Conservation (phyloP, 2,888 invertebrate genomes). For the Apotomis capreana region DNA sequence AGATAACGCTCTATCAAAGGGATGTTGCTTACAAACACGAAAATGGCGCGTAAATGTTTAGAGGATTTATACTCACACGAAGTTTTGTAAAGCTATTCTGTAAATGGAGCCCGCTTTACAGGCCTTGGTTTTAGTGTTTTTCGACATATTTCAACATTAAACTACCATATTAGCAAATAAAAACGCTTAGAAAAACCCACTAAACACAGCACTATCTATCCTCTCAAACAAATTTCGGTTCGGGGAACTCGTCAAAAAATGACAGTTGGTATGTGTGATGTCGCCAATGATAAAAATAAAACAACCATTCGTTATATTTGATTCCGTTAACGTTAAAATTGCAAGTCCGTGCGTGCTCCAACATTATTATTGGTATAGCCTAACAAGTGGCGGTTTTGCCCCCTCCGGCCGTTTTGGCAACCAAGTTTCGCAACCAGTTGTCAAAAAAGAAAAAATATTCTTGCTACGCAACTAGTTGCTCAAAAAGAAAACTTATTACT, state of each 20-base stretch:
- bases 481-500: no score
- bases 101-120: conserved; percentile 77
- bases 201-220: conserved; percentile 20
- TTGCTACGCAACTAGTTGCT: no score
- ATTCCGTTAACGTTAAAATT: conserved; percentile 4
- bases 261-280: conserved; percentile 23
- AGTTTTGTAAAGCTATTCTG: conserved; percentile 82
- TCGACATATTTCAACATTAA: conserved; percentile 60
- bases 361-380: no score
- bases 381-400: no score
- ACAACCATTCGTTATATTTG: background rate
- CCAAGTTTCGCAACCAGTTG: no score
- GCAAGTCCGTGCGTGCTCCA: background rate
- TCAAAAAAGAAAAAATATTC: no score
- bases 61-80: conserved; percentile 74
- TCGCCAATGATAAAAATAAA: background rate
- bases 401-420: no score
- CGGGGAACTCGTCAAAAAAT: conserved; percentile 19
- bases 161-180: conserved; percentile 26
- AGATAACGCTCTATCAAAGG: conserved; percentile 34
- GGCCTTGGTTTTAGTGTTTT: conserved; percentile 59
- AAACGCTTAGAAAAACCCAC: conserved; percentile 8
- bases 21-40: conserved; percentile 27
- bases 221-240: conserved; percentile 23
- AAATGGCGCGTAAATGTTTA: conserved; percentile 49